These are phyloP conservation scores for Teleopsis dalmanni DNA, from an alignment of 1,140 invertebrate species.

Conservation along the genomic window DNA sequence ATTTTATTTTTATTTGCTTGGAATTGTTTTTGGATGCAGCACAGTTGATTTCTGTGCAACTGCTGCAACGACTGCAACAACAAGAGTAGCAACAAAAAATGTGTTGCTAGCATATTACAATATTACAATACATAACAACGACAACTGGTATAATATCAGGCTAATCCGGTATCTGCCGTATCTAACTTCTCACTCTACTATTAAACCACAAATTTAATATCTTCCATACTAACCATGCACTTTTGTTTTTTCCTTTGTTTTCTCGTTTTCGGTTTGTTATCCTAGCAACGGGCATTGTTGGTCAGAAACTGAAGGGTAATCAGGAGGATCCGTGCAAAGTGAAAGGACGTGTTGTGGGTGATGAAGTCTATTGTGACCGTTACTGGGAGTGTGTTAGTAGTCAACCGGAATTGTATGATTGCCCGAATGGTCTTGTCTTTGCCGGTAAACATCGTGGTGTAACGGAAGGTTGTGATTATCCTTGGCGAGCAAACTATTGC, in stretches of 20 bases:
- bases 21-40: too few species aligned
- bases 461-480: slow-evolving; percentile 81
- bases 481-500: slow-evolving; percentile 81
- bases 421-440: slow-evolving; percentile 83
- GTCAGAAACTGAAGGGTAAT: slow-evolving; percentile 41
- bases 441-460: slow-evolving; percentile 79
- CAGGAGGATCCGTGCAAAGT: slow-evolving; percentile 70
- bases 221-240: not conserved
- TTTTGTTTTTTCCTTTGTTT: not conserved
- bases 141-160: too few species aligned
- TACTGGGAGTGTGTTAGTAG: slow-evolving; percentile 76
- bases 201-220: too few species aligned
- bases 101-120: too few species aligned
- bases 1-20: too few species aligned
- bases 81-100: too few species aligned
- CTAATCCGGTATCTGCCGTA: too few species aligned
- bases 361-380: slow-evolving; percentile 75
- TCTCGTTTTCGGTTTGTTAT: not conserved
- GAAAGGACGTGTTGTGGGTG: slow-evolving; percentile 64
- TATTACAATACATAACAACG: too few species aligned
- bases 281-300: not conserved
- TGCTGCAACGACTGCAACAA: too few species aligned
- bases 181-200: too few species aligned
- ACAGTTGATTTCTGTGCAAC: too few species aligned
- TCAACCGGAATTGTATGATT: slow-evolving; percentile 75